phyloP scores from a whole-genome alignment of 2,797 vertebrate genomes.

The Poliocrania exsul region DNA sequence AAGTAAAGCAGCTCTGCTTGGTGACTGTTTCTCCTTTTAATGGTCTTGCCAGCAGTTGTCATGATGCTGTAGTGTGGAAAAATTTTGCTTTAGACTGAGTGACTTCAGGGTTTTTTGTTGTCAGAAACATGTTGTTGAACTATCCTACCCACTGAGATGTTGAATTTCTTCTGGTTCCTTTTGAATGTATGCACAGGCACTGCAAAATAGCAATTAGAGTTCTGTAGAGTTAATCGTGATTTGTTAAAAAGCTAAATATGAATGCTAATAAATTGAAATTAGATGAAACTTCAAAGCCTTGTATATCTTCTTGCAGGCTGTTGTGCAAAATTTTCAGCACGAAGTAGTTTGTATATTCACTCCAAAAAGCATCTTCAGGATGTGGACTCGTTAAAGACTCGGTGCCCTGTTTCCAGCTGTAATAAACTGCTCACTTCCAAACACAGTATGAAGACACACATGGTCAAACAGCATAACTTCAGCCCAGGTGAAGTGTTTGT shows the following conservation, averaged over 20 bases:
- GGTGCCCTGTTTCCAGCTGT: constrained; percentile 90
- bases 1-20: not conserved
- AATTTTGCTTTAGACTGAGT: not conserved
- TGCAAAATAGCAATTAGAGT: not conserved
- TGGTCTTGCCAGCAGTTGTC: not conserved
- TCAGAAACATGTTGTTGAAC: not conserved
- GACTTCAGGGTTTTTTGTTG: not conserved
- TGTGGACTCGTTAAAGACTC: constrained; percentile 83
- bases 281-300: not conserved
- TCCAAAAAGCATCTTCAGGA: constrained; percentile 97
- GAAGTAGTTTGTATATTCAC: constrained; percentile 97
- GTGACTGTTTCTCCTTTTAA: not conserved
- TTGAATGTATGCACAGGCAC: not conserved
- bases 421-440: constrained; percentile 93
- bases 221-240: not conserved
- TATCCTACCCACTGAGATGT: not conserved
- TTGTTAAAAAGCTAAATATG: not conserved
- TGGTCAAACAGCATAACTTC: constrained; percentile 92
- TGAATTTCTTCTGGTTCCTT: not conserved
- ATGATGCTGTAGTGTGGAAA: not conserved
- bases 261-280: not conserved
- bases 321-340: constrained; percentile 93
- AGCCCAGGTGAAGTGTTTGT: constrained; percentile 81
- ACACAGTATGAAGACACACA: constrained; percentile 93
- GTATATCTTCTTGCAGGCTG: constrained; percentile 82